Conservation (phyloP, 2,113 vertebrate species). For the Trogon surrucura region DNA sequence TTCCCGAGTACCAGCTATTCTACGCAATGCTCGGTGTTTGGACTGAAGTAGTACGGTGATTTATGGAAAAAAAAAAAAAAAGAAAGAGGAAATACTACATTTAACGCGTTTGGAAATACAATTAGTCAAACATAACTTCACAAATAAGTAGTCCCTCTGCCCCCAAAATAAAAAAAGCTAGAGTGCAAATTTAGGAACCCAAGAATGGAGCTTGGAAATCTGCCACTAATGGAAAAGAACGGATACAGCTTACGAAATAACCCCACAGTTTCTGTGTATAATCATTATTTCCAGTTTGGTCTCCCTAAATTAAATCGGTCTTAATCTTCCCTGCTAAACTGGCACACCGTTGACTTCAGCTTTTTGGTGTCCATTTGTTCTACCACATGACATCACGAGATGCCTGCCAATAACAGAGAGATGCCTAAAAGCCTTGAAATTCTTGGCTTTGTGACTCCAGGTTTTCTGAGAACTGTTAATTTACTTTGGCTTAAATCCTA, state of each 20-base stretch:
- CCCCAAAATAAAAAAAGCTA: not conserved
- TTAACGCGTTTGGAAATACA: not conserved
- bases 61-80: rapidly evolving
- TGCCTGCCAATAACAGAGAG: slow-evolving; percentile 64
- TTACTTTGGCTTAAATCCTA: slow-evolving; percentile 74
- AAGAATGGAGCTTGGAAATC: slow-evolving; percentile 29
- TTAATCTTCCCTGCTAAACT: slow-evolving; percentile 56
- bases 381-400: slow-evolving; percentile 65
- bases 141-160: not conserved
- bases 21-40: not conserved
- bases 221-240: slow-evolving; percentile 7
- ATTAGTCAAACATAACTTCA: not conserved
- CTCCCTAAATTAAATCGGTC: slow-evolving; percentile 30
- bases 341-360: slow-evolving; percentile 44
- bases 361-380: slow-evolving; percentile 70
- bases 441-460: slow-evolving; percentile 68
- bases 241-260: slow-evolving; percentile 15
- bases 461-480: slow-evolving; percentile 70
- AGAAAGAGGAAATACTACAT: not conserved
- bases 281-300: slow-evolving; percentile 57
- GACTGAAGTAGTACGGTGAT: not conserved
- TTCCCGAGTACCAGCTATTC: not conserved
- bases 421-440: slow-evolving; percentile 72
- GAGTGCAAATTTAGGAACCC: slow-evolving; percentile 39
- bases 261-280: slow-evolving; percentile 28